These are phyloP conservation scores for Crypturellus undulatus DNA, from an alignment of 2,113 vertebrate genomes.

Conservation along the genomic window DNA sequence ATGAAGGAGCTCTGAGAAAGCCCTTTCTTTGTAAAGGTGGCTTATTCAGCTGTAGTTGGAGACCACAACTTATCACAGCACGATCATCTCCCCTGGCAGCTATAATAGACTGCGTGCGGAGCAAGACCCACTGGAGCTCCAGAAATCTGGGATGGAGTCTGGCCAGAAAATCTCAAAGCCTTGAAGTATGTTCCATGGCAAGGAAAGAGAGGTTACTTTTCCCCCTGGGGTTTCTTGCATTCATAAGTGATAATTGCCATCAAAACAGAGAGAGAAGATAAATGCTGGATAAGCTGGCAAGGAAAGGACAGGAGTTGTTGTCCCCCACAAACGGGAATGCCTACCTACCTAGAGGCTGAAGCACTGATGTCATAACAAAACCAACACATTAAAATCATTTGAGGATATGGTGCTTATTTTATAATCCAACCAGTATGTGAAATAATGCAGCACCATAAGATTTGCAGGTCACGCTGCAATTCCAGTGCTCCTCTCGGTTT, in stretches of 20 bases:
- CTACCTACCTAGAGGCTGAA: not conserved
- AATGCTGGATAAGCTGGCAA: constrained; percentile 51
- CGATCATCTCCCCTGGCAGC: not conserved
- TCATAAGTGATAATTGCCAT: constrained; percentile 56
- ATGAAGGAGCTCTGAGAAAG: not conserved
- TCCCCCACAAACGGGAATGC: not conserved
- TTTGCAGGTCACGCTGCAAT: not conserved
- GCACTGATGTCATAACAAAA: not conserved
- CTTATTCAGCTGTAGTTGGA: constrained; percentile 10
- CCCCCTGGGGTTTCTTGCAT: constrained; percentile 56
- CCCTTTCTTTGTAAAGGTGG: not conserved
- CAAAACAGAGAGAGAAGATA: constrained; percentile 56
- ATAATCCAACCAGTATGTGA: not conserved
- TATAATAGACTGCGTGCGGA: not conserved
- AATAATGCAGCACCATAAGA: not conserved
- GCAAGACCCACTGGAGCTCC: constrained; percentile 20
- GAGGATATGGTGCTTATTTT: not conserved
- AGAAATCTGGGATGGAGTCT: constrained; percentile 38
- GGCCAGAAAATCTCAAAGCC: constrained; percentile 60
- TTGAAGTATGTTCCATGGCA: constrained; percentile 60
- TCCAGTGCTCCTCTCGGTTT: not conserved
- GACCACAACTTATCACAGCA: not conserved
- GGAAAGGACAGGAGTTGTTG: constrained; percentile 4
- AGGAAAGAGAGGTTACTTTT: constrained; percentile 52
- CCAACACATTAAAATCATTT: not conserved